A percentile compares a stretch with the other conserved stretches of the same genome.
These are phyloP conservation scores for Drosophila nebulosa DNA, from an alignment of 1,140 invertebrate genomes.

Conservation along the genomic window DNA sequence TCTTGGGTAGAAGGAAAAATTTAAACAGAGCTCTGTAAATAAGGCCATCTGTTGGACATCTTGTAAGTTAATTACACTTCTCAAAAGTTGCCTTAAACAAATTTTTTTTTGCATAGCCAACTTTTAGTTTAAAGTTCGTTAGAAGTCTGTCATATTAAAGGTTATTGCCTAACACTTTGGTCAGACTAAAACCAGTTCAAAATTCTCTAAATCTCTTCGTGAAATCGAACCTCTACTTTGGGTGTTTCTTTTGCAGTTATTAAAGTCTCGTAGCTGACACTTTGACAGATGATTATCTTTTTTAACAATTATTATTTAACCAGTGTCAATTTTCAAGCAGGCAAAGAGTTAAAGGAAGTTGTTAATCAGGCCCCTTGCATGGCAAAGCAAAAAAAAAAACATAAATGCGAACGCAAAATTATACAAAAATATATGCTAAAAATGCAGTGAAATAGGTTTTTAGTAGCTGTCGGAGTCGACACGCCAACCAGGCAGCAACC, in stretches of 20 bases:
- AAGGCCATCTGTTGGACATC: too few relatives aligned
- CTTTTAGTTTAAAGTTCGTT: too few relatives aligned
- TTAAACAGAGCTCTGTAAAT: too few relatives aligned
- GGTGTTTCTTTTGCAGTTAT: background rate
- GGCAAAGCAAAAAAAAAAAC: slow-evolving; percentile 38
- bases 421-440: slow-evolving; percentile 36
- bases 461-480: slow-evolving; percentile 16
- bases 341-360: slow-evolving; percentile 42
- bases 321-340: background rate
- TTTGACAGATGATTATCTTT: background rate
- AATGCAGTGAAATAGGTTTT: slow-evolving; percentile 47
- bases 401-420: background rate
- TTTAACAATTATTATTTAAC: background rate
- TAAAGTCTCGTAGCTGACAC: background rate
- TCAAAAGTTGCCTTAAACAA: too few relatives aligned
- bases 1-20: too few relatives aligned
- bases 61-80: too few relatives aligned
- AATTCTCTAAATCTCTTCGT: background rate
- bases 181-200: background rate
- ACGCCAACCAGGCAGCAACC: slow-evolving; percentile 19
- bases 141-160: too few relatives aligned
- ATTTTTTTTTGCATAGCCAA: too few relatives aligned
- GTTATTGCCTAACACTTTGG: too few relatives aligned
- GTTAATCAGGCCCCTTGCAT: slow-evolving; percentile 63
- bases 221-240: background rate